Evolutionary conservation across 2,888 invertebrate genomes (phyloP).

Genomic region (Spilosoma lubricipeda): DNA sequence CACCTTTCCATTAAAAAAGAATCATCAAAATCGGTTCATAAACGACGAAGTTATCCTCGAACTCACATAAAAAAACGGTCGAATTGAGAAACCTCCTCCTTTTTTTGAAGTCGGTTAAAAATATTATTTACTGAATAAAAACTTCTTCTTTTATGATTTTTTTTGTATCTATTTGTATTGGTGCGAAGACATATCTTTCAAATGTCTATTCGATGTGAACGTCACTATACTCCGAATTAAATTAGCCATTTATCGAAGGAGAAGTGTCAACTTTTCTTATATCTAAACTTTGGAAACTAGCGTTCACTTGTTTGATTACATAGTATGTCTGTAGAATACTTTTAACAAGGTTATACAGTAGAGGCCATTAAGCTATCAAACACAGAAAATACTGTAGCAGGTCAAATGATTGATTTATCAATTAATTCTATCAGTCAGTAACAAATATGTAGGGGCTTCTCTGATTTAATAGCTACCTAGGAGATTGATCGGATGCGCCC

Average conservation of each 20-base stretch:
- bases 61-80: no score
- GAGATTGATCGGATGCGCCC: slow-evolving; percentile 15
- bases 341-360: neutral
- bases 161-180: neutral
- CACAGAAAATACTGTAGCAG: neutral
- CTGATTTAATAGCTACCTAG: slow-evolving; percentile 17
- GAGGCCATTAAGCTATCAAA: neutral
- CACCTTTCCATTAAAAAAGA: no score
- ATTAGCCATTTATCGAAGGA: neutral
- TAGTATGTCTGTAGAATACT: neutral
- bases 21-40: no score
- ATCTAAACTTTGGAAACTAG: neutral
- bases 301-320: neutral
- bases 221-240: neutral
- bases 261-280: neutral
- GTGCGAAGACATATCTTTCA: neutral
- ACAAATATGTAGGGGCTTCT: slow-evolving; percentile 15
- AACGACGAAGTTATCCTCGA: no score
- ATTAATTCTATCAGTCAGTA: slow-evolving; percentile 17
- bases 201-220: neutral
- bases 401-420: slow-evolving; percentile 14
- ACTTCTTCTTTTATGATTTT: neutral
- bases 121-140: neutral
- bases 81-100: no score
- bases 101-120: no score